A percentile compares a stretch with the other conserved stretches of the same genome.
Conservation (phyloP, 2,888 invertebrate species). For the Margaritifera margaritifera region DNA sequence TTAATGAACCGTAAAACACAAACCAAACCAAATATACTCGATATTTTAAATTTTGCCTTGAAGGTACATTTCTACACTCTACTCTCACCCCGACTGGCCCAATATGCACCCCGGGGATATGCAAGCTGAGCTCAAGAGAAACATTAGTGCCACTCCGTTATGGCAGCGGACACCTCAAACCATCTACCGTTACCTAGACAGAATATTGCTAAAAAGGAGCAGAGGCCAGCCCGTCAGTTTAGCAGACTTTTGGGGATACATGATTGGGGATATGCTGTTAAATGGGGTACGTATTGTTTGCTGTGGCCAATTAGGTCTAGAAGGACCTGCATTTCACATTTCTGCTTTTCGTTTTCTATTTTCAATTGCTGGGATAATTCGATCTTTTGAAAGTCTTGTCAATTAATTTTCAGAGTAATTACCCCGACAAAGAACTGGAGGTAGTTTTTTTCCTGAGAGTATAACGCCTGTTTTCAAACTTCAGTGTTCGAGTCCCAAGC, state of each 20-base stretch:
- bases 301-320: too few species aligned
- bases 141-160: constrained; percentile 69
- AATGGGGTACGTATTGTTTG: constrained; percentile 64
- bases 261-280: constrained; percentile 73
- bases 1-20: too few species aligned
- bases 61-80: constrained; percentile 74
- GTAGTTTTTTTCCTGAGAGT: too few species aligned
- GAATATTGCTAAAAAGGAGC: constrained; percentile 69
- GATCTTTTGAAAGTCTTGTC: too few species aligned
- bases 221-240: constrained; percentile 74
- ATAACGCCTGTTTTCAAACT: too few species aligned
- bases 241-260: constrained; percentile 74
- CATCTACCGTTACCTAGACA: constrained; percentile 65
- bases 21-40: too few species aligned
- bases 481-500: too few species aligned
- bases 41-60: not conserved
- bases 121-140: constrained; percentile 69
- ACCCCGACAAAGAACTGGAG: too few species aligned
- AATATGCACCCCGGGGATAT: constrained; percentile 67
- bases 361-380: too few species aligned
- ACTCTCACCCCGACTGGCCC: constrained; percentile 73
- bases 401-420: too few species aligned
- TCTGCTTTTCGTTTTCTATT: too few species aligned
- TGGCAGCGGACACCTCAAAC: constrained; percentile 66
- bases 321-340: too few species aligned